Percentiles rank a stretch among this genome's conserved stretches.
These are phyloP conservation scores for Nautilus pompilius DNA, from an alignment of 1,140 invertebrate species.

Conservation along the genomic window DNA sequence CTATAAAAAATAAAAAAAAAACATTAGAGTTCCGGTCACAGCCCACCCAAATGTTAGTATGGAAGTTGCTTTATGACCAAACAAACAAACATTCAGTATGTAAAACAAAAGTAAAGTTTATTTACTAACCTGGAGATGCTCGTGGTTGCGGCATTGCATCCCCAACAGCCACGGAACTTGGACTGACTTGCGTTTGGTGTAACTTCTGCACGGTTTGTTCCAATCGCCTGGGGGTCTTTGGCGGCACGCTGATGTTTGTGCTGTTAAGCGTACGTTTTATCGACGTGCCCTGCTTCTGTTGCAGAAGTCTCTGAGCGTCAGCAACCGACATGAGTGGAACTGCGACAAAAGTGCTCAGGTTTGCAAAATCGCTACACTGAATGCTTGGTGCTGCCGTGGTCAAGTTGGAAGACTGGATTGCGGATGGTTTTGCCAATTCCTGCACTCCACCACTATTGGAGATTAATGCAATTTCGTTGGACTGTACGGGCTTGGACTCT, in stretches of 20 bases:
- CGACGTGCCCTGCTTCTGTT: background rate
- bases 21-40: too few species aligned
- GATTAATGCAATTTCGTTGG: background rate
- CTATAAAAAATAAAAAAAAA: too few species aligned
- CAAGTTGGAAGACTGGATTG: background rate
- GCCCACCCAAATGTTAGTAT: too few species aligned
- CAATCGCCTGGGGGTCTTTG: slow-evolving; percentile 11
- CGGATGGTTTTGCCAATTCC: background rate
- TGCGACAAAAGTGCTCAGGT: background rate
- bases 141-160: too few species aligned
- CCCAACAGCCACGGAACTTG: too few species aligned
- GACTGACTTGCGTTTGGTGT: background rate
- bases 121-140: too few species aligned
- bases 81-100: too few species aligned
- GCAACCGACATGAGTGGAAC: background rate
- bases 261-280: background rate
- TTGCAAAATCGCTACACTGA: slow-evolving; percentile 1
- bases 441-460: background rate
- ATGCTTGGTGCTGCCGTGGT: background rate
- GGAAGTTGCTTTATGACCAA: too few species aligned
- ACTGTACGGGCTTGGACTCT: background rate
- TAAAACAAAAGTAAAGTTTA: too few species aligned
- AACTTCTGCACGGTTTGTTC: slow-evolving; percentile 17
- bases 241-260: slow-evolving; percentile 6
- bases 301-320: background rate